phyloP scores from a whole-genome alignment of 2,888 invertebrate species.

The Dinocampus coccinellae region DNA sequence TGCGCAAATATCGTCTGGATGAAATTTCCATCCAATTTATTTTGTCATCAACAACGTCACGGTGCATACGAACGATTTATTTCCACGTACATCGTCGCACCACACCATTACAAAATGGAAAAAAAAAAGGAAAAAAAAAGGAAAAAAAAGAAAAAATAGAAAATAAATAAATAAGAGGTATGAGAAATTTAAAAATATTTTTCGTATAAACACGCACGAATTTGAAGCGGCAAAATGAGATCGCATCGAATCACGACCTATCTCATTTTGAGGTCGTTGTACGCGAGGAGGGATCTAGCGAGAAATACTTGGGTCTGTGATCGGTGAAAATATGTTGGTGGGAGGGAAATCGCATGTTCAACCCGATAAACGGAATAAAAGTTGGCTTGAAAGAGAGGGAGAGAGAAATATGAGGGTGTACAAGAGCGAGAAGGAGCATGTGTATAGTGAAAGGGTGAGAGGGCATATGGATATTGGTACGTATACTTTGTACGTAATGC shows the following conservation, averaged over 20 bases:
- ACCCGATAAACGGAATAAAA: constrained; percentile 65
- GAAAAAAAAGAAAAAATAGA: neutral
- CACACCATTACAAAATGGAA: neutral
- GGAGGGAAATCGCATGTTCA: constrained; percentile 63
- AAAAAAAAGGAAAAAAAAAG: neutral
- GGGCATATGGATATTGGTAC: constrained; percentile 46
- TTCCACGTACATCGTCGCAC: neutral
- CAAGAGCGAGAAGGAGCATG: constrained; percentile 15
- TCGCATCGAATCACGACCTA: constrained; percentile 26
- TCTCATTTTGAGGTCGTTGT: constrained; percentile 44
- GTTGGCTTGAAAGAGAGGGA: constrained; percentile 43
- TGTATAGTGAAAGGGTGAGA: constrained; percentile 32
- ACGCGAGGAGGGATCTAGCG: constrained; percentile 43
- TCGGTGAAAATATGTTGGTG: constrained; percentile 55
- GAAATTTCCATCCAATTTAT: neutral
- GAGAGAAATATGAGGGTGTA: constrained; percentile 21
- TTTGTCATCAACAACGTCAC: neutral
- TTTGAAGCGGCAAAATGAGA: neutral
- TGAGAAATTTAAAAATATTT: constrained; percentile 3
- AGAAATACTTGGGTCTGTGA: constrained; percentile 44
- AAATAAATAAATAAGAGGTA: neutral
- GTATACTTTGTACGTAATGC: constrained; percentile 50
- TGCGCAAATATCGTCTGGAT: constrained; percentile 19
- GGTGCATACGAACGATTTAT: neutral
- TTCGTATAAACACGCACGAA: neutral